Percentiles rank a stretch among this genome's conserved stretches.
phyloP scores from a whole-genome alignment of 2,888 invertebrate species.

The Latrodectus hesperus region DNA sequence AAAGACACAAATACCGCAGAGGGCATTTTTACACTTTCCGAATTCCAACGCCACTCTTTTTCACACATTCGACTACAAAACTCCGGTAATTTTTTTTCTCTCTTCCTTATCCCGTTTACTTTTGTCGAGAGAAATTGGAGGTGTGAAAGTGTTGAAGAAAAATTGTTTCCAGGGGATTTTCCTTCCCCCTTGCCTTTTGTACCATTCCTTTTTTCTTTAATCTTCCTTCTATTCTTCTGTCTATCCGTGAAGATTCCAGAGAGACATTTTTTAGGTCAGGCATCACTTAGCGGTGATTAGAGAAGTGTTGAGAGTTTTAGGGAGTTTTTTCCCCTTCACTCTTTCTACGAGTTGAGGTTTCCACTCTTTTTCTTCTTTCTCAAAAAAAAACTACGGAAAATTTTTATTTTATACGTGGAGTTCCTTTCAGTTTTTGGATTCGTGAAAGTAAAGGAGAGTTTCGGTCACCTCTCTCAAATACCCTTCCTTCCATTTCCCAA shows the following conservation, averaged over 20 bases:
- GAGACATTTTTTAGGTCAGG: slow-evolving; percentile 27
- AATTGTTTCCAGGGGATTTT: slow-evolving; percentile 12
- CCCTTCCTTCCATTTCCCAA: neutral
- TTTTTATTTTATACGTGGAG: slow-evolving; percentile 15
- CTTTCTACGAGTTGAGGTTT: neutral
- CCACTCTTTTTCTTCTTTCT: neutral
- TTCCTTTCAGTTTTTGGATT: neutral
- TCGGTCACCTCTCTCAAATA: neutral
- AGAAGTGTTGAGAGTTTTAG: slow-evolving; percentile 46
- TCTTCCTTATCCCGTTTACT: neutral
- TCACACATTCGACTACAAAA: neutral
- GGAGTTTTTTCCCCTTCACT: neutral
- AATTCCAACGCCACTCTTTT: neutral
- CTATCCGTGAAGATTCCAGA: neutral
- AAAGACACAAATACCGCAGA: slow-evolving; percentile 3
- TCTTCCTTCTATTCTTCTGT: slow-evolving; percentile 2
- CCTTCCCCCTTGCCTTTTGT: neutral
- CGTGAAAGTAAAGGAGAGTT: neutral
- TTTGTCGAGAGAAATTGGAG: slow-evolving; percentile 43
- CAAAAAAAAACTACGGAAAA: neutral
- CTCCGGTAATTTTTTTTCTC: neutral
- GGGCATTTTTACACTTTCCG: neutral
- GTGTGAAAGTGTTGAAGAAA: slow-evolving; percentile 35
- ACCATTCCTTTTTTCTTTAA: slow-evolving; percentile 7
- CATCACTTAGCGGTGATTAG: slow-evolving; percentile 60